A percentile compares a stretch with the other conserved stretches of the same genome.
These are phyloP conservation scores for Panorpa germanica DNA, from an alignment of 2,888 invertebrate species.

Conservation along the genomic window DNA sequence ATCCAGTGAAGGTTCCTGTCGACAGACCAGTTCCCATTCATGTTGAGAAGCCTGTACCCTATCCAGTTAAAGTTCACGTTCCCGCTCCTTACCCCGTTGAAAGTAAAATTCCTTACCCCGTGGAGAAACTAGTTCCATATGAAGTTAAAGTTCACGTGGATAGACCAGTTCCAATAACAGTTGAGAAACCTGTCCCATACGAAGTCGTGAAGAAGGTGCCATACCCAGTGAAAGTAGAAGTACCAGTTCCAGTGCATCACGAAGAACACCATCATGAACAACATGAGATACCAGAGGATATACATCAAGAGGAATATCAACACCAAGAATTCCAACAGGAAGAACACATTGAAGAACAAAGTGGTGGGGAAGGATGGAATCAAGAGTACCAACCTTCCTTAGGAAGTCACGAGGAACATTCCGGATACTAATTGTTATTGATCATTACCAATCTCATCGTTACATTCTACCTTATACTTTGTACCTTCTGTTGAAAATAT, in stretches of 20 bases:
- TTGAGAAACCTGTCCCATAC: slow-evolving; percentile 38
- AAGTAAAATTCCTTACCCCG: slow-evolving; percentile 47
- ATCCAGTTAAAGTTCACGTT: slow-evolving; percentile 38
- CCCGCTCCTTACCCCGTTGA: slow-evolving; percentile 41
- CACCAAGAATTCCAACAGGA: too few relatives aligned
- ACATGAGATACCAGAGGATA: slow-evolving; percentile 23
- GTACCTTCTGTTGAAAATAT: too few relatives aligned
- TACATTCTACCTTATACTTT: too few relatives aligned
- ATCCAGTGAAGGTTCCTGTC: slow-evolving; percentile 41
- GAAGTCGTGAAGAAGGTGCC: slow-evolving; percentile 46
- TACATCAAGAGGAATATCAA: slow-evolving; percentile 1
- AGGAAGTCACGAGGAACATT: too few relatives aligned
- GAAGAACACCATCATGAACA: slow-evolving; percentile 16
- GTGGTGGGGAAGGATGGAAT: too few relatives aligned
- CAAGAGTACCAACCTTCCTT: too few relatives aligned
- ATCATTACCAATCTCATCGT: too few relatives aligned
- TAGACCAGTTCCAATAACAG: slow-evolving; percentile 34
- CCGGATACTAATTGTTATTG: too few relatives aligned
- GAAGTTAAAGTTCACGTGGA: slow-evolving; percentile 46
- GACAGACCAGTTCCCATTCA: slow-evolving; percentile 42
- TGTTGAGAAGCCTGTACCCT: slow-evolving; percentile 44
- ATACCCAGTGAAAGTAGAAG: slow-evolving; percentile 46
- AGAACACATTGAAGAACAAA: too few relatives aligned
- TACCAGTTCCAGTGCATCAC: slow-evolving; percentile 32
- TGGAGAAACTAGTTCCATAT: slow-evolving; percentile 30